phyloP scores from a whole-genome alignment of 1,140 invertebrate species.

The Magallana gigas region DNA sequence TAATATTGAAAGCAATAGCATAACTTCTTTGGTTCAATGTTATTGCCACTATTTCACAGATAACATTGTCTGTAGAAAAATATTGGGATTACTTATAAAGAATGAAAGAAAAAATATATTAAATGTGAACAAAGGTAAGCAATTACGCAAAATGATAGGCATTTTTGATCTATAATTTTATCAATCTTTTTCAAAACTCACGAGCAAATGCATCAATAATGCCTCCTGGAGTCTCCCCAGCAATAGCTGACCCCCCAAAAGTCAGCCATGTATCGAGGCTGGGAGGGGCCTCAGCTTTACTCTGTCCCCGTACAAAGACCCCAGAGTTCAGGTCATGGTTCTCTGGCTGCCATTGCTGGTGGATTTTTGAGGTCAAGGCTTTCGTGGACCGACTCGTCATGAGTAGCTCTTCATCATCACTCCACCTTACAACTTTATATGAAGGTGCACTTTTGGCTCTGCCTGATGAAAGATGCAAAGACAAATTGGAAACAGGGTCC shows the following conservation, averaged over 20 bases:
- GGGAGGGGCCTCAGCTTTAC: constrained; percentile 63
- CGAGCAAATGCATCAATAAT: constrained; percentile 75
- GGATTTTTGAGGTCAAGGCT: constrained; percentile 68
- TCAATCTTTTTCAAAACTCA: constrained; percentile 52
- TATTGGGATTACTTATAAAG: not conserved
- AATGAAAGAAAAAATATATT: not conserved
- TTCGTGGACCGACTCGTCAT: constrained; percentile 62
- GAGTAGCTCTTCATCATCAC: constrained; percentile 58
- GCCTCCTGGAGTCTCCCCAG: constrained; percentile 62
- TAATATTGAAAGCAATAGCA: not conserved
- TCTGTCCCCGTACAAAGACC: constrained; percentile 71
- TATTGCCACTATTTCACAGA: not conserved
- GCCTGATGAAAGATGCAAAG: constrained; percentile 48
- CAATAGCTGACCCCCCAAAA: constrained; percentile 67
- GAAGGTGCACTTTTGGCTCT: constrained; percentile 51
- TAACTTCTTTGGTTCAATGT: not conserved
- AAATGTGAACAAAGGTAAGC: not conserved
- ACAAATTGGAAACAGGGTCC: too few species aligned
- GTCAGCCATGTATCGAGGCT: constrained; percentile 72
- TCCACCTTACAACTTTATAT: not conserved
- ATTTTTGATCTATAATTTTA: not conserved
- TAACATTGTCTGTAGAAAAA: constrained; percentile 16
- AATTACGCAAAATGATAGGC: too few species aligned
- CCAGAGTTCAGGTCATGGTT: constrained; percentile 69
- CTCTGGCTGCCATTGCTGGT: constrained; percentile 69